Evolutionary conservation across 1,140 invertebrate species (phyloP), one percentile per base, ranked within the genome.

Genomic region (Battus philenor): DNA sequence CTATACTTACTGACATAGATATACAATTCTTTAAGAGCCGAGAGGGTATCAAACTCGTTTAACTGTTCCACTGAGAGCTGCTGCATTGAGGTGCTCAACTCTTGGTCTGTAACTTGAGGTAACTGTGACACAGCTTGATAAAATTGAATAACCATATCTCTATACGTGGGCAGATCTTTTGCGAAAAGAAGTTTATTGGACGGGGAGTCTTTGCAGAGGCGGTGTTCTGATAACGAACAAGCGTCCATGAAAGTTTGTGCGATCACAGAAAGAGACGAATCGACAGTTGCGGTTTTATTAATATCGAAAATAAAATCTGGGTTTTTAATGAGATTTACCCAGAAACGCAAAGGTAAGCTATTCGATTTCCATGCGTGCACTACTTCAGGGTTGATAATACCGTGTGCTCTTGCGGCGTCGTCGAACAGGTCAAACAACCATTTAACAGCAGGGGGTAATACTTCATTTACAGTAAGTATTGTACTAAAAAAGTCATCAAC

Each of bases 251-350:
- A 95, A 1, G 96, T 97, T 87, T 98, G 97, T 13, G 97, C 96
- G 58, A 98, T 95, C 17, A 98, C 96, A 53, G 95, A 96, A 17
- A 98, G 84, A 71, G 95, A 97, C 7, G 95, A 95, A 83, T 98
- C 96, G 8, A 98, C 92, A 4, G 94, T 96, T 7, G 91, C 89
- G 1, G 95, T 96, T 87, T 98, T 97, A 64, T 97, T 94, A 32
- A 98, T 94, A 86, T 98, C 97, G 80, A 98, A 97, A 76, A 98
- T 95, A 76, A 97, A 97, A 84, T 98, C 95, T 4, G 97, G 96
- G 89, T 98, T 98, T 81, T 98, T 98, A 44, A 98, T 97, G 58
- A 98, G 95, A 86, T 98, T 98, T 8, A 98, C 95, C 97, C 97
- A 98, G 88, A 98, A 98, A 59, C 97, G 89, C 32, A 98, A 87